A percentile compares a stretch with the other conserved stretches of the same genome.
Evolutionary conservation across 2,113 vertebrate genomes (phyloP).

Genomic region (Tragelaphus strepsiceros): DNA sequence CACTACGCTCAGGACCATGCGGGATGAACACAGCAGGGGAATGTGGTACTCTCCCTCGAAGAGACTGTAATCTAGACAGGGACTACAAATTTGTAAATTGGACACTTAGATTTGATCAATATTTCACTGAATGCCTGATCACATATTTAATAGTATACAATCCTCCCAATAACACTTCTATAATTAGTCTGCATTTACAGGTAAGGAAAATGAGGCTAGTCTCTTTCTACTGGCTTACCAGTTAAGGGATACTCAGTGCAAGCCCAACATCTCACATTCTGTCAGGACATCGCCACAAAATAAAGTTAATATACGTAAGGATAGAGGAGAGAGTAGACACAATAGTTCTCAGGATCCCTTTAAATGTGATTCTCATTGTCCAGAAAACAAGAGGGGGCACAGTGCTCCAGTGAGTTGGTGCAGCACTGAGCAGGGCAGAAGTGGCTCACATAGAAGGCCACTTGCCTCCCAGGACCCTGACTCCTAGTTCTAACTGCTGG

Average conservation of each 20-base stretch:
- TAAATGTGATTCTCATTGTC: background rate
- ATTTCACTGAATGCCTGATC: conserved; percentile 15
- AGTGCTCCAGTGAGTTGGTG: background rate
- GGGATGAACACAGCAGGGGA: background rate
- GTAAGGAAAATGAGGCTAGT: conserved; percentile 10
- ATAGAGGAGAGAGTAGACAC: background rate
- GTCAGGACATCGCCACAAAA: background rate
- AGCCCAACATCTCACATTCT: background rate
- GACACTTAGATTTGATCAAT: conserved; percentile 19
- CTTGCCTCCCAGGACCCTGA: background rate
- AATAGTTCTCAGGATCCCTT: background rate
- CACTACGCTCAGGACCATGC: background rate
- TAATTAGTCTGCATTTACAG: background rate
- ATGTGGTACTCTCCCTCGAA: background rate
- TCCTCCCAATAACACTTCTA: background rate
- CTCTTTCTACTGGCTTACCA: background rate
- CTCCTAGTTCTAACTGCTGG: background rate
- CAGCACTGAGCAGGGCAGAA: background rate
- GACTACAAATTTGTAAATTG: background rate
- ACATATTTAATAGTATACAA: background rate
- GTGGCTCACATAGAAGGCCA: background rate
- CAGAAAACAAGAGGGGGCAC: background rate
- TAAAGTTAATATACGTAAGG: background rate
- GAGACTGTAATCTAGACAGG: background rate
- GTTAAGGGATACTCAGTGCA: background rate